Base-by-base conservation (phyloP, 1,140 invertebrate species). In the Drosophila leontia region DNA sequence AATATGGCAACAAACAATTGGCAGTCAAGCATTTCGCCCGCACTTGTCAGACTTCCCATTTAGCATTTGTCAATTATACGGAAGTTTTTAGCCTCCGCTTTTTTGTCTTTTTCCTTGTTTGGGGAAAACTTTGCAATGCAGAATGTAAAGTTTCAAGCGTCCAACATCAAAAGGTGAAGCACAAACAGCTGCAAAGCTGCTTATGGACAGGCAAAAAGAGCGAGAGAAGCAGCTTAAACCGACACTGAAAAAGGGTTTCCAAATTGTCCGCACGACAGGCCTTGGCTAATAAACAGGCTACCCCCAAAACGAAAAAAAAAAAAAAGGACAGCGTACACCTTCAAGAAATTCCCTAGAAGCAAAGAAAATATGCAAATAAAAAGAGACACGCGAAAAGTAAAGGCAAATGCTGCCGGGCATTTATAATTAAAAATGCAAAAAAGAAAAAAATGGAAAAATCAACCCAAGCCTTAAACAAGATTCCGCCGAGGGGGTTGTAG, bases 391-490 rank as follows among this genome's bases (percentile, higher is more conserved):
- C 50, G 35, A 47, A 55, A 68, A 55, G 51, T 51, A 48, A 48
- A 35, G 63, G 41, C 37, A 58, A 79, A 64, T 41, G 41, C 83
- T 88, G 72, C 37, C 19, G 77, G 83, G 84, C 84, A 87, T 87
- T 88, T 84, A 84, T 88, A 87, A 87, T 87, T 87, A 87, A 87
- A 86, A 86, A 87, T 87, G 64, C 80, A 65, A 58, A 57, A 64
- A 58, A 34, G 47, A 69, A n/a, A 37, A n/a, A 34, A 37, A 11
- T 35, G 34, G 15, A n/a, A 74, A 83, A 67, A 82, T 78, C 29
- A n/a, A 29, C 0, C 1, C 15, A 13, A 35, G 7, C 51, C 84
- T 83, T 86, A 72, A 85, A 81, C 75, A 85, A 86, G 61, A 68
- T 84, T 84, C 69, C 44, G 62, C 81, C 75, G 37, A 42, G 45